Evolutionary conservation across 2,113 vertebrate genomes (phyloP).

Genomic region (Aspidoscelis tigris): DNA sequence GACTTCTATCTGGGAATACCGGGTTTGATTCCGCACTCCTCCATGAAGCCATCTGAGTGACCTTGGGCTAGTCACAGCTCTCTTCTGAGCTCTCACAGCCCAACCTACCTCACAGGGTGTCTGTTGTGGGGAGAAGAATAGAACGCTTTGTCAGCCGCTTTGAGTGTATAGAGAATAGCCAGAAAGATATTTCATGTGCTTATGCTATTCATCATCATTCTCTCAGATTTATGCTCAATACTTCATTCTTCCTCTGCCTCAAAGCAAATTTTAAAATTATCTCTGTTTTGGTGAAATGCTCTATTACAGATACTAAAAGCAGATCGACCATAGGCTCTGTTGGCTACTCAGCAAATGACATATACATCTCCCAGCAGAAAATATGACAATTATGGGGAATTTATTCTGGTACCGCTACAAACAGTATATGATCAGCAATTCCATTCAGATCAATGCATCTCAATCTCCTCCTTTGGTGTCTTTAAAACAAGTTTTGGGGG

Average conservation of each 20-base stretch:
- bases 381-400: conserved; percentile 40
- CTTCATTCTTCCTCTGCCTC: not conserved
- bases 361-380: conserved; percentile 53
- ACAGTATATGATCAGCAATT: conserved; percentile 35
- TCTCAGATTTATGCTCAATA: not conserved
- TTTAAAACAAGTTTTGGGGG: not conserved
- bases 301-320: conserved; percentile 18
- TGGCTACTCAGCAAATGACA: conserved; percentile 40
- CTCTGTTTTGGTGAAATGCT: conserved; percentile 8
- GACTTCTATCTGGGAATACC: too few relatives aligned
- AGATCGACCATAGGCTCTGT: conserved; percentile 35
- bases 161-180: not conserved
- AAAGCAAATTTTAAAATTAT: conserved; percentile 50
- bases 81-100: too few relatives aligned
- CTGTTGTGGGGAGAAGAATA: too few relatives aligned
- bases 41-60: too few relatives aligned
- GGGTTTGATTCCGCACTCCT: too few relatives aligned
- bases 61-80: too few relatives aligned
- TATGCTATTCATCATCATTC: too few relatives aligned
- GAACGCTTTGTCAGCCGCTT: too few relatives aligned
- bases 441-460: not conserved
- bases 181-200: too few relatives aligned
- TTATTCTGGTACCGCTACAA: conserved; percentile 33
- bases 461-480: conserved; percentile 18
- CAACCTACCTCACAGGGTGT: too few relatives aligned